Base-by-base conservation (phyloP, 2,797 vertebrate genomes). In the Hafferia zeledoni region DNA sequence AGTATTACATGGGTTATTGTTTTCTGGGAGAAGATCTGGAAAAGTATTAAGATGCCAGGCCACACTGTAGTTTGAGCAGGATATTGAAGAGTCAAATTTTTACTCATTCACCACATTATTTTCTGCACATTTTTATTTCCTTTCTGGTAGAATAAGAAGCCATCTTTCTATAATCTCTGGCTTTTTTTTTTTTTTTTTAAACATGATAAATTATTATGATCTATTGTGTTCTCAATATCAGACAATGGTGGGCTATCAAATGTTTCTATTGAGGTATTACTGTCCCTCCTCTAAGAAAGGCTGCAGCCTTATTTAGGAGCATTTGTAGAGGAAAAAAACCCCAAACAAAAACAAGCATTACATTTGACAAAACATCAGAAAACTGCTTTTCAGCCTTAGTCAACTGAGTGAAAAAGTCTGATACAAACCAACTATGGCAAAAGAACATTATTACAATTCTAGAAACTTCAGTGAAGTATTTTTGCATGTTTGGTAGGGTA, bases 81-180 rank as follows among this genome's bases (percentile, higher is more conserved):
- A 41, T 65, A 35, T 10, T 69, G 9, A 30, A 72, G 10, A 49
- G 15, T 22, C 7, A 28, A 0, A 47, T 52, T 86, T 68, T 41
- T 6, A 8, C 4, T 61, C 13, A 23, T 17, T 35, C 4, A 2
- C 1, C 11, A 22, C 5, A 5, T 2, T 20, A 17, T 76, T 80
- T 80, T 46, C 61, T 52, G 8, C 33, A 53, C 11, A 16, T 69
- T 61, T 37, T 61, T 31, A 25, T 87, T 88, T 79, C 12, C 16
- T 75, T 46, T 8, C 37, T 31, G 15, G 35, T 44, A 27, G 24
- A 74, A 5, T 57, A 44, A 78, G 52, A 74, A 61, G 6, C 8
- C 4, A 6, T 74, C 18, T 78, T 60, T 39, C 43, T 39, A 7
- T 31, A 56, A 55, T 8, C 12, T 72, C 41, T 55, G 19, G 8